phyloP scores from a whole-genome alignment of 2,888 invertebrate genomes.

The Dromius quadrimaculatus region DNA sequence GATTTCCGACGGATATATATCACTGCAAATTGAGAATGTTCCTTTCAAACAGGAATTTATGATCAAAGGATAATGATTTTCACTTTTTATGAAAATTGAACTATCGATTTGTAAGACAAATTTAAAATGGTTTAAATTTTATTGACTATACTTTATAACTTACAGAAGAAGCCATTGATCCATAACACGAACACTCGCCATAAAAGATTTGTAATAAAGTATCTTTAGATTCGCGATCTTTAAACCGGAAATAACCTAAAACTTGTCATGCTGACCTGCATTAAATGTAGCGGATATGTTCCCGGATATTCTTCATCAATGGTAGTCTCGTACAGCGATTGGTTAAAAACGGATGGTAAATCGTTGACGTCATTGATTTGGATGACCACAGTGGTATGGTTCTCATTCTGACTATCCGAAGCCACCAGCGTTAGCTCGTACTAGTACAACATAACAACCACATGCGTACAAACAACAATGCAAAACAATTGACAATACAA shows the following conservation, averaged over 20 bases:
- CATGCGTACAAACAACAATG: slow-evolving; percentile 57
- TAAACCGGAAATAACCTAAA: slow-evolving; percentile 38
- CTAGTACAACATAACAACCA: slow-evolving; percentile 68
- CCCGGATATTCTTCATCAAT: slow-evolving; percentile 82
- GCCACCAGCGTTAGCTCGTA: slow-evolving; percentile 91
- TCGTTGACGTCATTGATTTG: slow-evolving; percentile 90
- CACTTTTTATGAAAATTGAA: too few species aligned
- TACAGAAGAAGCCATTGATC: too few species aligned
- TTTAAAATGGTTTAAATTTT: too few species aligned
- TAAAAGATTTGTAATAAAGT: too few species aligned
- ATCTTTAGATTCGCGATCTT: background rate
- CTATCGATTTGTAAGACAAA: too few species aligned
- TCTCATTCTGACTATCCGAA: slow-evolving; percentile 91
- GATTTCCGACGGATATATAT: background rate
- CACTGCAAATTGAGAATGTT: too few species aligned
- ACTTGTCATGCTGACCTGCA: slow-evolving; percentile 72
- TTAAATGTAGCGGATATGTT: slow-evolving; percentile 77
- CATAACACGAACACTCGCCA: too few species aligned
- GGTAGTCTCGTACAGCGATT: slow-evolving; percentile 77
- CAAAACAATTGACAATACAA: slow-evolving; percentile 53
- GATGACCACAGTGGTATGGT: slow-evolving; percentile 85
- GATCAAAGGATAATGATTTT: too few species aligned
- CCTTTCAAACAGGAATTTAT: too few species aligned
- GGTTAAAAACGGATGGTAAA: slow-evolving; percentile 84
- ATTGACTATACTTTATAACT: too few species aligned